Percentiles rank a stretch among this genome's conserved stretches.
Conservation (phyloP, 30 jellyfish, hydroid and myxozoan genomes). For the Rhopilema esculentum region DNA sequence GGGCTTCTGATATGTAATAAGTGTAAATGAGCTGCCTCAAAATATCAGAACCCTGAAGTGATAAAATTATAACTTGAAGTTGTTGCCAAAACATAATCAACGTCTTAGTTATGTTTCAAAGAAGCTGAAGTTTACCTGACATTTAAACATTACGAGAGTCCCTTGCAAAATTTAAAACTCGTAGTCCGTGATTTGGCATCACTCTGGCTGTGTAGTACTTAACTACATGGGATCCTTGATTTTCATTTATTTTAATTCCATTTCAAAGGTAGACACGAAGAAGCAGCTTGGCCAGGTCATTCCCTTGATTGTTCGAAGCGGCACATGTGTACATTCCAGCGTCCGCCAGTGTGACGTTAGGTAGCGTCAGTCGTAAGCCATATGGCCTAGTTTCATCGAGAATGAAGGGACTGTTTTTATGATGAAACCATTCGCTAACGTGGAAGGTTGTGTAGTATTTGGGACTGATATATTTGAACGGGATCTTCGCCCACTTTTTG, state of each 20-base stretch:
- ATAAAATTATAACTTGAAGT: too few species aligned
- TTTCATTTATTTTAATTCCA: background rate
- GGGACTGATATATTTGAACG: slow-evolving; percentile 52
- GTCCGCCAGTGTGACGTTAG: slow-evolving; percentile 74
- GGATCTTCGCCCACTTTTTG: slow-evolving; percentile 17
- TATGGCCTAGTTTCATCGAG: slow-evolving; percentile 89
- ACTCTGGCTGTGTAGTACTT: too few species aligned
- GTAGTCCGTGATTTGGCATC: too few species aligned
- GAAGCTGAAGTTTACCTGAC: too few species aligned
- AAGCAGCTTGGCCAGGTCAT: slow-evolving; percentile 75
- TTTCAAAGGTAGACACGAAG: slow-evolving; percentile 45
- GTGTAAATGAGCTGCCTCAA: too few species aligned
- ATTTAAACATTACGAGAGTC: too few species aligned
- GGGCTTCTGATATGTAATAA: too few species aligned
- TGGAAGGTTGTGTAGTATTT: slow-evolving; percentile 42
- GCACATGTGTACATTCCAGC: slow-evolving; percentile 91
- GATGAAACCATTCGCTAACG: background rate
- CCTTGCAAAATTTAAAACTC: too few species aligned
- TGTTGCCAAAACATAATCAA: too few species aligned
- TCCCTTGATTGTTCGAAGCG: slow-evolving; percentile 87
- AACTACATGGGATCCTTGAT: too few species aligned
- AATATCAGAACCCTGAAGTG: too few species aligned
- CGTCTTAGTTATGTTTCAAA: too few species aligned
- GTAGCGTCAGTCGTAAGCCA: slow-evolving; percentile 80
- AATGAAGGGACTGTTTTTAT: slow-evolving; percentile 48